A percentile compares a stretch with the other conserved stretches of the same genome.
These are phyloP conservation scores for Anagyrus pseudococci DNA, from an alignment of 2,888 invertebrate genomes.

Conservation along the genomic window DNA sequence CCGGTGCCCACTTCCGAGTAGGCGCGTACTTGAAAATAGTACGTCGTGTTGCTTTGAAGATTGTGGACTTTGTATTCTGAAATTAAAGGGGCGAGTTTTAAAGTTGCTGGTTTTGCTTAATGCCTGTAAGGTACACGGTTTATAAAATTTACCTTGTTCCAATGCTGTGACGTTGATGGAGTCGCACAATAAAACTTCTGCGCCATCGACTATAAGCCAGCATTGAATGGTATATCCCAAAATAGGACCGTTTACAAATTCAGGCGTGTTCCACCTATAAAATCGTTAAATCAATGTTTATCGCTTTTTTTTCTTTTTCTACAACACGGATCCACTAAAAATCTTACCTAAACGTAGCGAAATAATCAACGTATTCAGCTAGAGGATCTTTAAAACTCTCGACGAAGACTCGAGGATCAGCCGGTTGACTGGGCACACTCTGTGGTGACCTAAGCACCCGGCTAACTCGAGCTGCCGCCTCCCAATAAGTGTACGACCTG, in stretches of 20 bases:
- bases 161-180: slow-evolving; percentile 64
- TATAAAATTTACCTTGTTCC: slow-evolving; percentile 57
- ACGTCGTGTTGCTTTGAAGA: slow-evolving; percentile 69
- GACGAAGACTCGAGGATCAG: slow-evolving; percentile 76
- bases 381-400: slow-evolving; percentile 63
- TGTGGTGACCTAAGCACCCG: slow-evolving; percentile 78
- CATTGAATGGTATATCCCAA: slow-evolving; percentile 76
- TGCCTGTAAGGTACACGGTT: too few species aligned
- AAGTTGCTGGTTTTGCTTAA: too few species aligned
- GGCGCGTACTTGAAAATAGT: slow-evolving; percentile 78
- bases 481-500: slow-evolving; percentile 86
- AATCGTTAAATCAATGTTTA: slow-evolving; percentile 57
- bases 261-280: slow-evolving; percentile 83
- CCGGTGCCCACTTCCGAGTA: slow-evolving; percentile 82
- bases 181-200: slow-evolving; percentile 66
- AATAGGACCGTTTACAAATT: slow-evolving; percentile 76
- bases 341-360: slow-evolving; percentile 51
- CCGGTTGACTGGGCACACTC: slow-evolving; percentile 79
- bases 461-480: slow-evolving; percentile 71
- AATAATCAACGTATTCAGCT: slow-evolving; percentile 51
- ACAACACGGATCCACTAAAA: too few species aligned
- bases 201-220: slow-evolving; percentile 66
- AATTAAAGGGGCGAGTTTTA: not conserved
- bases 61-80: slow-evolving; percentile 67
- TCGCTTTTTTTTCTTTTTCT: too few species aligned